Evolutionary conservation across 92 coral and sea anemone genomes (phyloP).

Genomic region (Parazoanthus atlanticus): DNA sequence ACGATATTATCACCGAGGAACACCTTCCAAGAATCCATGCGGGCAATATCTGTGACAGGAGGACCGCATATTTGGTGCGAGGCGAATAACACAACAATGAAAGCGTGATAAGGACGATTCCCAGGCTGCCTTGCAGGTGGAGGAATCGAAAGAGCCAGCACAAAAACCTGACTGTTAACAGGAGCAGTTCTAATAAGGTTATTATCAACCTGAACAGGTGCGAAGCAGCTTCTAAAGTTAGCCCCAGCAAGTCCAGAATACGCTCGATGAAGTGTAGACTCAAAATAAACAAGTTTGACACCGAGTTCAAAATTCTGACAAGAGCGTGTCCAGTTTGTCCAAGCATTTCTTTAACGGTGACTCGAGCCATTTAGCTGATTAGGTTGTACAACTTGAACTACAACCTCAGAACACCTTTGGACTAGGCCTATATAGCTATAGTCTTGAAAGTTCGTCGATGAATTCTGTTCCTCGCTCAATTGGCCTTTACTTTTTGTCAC

Average conservation of each 20-base stretch:
- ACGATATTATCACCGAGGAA: neutral
- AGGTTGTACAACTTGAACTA: too few relatives aligned
- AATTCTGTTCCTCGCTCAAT: neutral
- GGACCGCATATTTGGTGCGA: constrained; percentile 10
- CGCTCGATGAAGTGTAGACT: constrained; percentile 23
- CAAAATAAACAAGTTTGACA: constrained; percentile 19
- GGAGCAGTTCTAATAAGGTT: constrained; percentile 2
- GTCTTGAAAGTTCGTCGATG: neutral
- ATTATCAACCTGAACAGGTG: constrained; percentile 20
- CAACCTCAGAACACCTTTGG: neutral
- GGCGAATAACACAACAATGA: constrained; percentile 33
- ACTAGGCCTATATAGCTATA: neutral
- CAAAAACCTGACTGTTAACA: constrained; percentile 10
- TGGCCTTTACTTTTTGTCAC: neutral
- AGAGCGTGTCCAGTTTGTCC: neutral
- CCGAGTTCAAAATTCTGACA: neutral
- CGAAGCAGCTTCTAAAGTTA: constrained; percentile 15
- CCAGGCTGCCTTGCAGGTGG: constrained; percentile 22
- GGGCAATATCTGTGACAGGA: constrained; percentile 3
- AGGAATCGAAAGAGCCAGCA: constrained; percentile 40
- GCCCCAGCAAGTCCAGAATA: constrained; percentile 25
- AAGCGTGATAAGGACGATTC: constrained; percentile 9
- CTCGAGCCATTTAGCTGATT: constrained; percentile 12
- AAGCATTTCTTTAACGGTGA: neutral
- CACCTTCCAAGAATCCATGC: constrained; percentile 17